Percentiles rank a stretch among this genome's conserved stretches.
Conservation (phyloP, 2,797 vertebrate genomes). For the Acomys russatus region DNA sequence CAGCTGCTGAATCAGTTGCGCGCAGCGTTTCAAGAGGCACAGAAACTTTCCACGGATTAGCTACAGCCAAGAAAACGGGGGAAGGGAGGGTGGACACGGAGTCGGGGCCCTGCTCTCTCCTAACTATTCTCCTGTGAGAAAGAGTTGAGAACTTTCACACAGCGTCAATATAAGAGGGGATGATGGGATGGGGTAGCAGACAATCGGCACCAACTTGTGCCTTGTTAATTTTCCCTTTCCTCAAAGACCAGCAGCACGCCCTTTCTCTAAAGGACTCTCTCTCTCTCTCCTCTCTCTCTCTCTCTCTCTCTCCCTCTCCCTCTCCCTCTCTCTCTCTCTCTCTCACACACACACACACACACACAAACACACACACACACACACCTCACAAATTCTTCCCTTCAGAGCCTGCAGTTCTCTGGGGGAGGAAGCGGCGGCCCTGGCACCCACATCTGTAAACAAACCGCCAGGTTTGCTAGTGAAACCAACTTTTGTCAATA, state of each 20-base stretch:
- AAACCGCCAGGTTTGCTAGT: slow-evolving; percentile 54
- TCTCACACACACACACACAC: background rate
- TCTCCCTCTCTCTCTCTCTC: background rate
- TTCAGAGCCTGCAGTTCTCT: slow-evolving; percentile 50
- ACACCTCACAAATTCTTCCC: background rate
- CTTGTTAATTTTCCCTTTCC: background rate
- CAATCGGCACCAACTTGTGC: slow-evolving; percentile 8
- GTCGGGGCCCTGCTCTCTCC: background rate
- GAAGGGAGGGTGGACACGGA: background rate
- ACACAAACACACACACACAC: slow-evolving; percentile 45
- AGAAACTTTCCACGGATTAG: slow-evolving; percentile 76
- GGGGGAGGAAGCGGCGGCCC: slow-evolving; percentile 52
- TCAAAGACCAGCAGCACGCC: slow-evolving; percentile 61
- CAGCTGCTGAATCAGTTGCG: background rate
- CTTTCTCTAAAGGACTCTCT: slow-evolving; percentile 63
- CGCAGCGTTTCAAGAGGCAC: background rate
- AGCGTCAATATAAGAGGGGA: background rate
- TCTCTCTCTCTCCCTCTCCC: background rate
- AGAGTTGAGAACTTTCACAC: background rate
- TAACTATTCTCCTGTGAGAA: background rate
- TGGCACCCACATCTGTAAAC: slow-evolving; percentile 71
- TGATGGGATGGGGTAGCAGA: background rate
- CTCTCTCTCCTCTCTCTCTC: background rate
- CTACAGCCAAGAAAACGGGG: slow-evolving; percentile 2
- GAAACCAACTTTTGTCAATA: slow-evolving; percentile 65